Evolutionary conservation across 2,888 invertebrate species (phyloP).

Genomic region (Hypena proboscidalis): DNA sequence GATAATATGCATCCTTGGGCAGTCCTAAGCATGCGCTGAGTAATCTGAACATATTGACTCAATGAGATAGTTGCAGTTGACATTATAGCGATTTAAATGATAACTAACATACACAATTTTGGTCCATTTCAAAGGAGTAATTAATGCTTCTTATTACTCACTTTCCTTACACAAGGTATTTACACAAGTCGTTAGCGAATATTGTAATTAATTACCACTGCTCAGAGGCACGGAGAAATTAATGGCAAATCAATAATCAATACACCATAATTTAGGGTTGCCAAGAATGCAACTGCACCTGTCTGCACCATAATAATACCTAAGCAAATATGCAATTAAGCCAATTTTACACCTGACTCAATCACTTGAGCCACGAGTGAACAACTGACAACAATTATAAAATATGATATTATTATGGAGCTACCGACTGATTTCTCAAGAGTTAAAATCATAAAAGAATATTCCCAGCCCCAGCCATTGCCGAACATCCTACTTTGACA

Average conservation of each 20-base stretch:
- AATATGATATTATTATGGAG: too few species aligned
- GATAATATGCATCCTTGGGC: constrained; percentile 87
- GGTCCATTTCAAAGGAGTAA: neutral
- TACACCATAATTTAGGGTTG: constrained; percentile 15
- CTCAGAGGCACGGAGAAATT: constrained; percentile 5
- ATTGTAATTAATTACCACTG: too few species aligned
- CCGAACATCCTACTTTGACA: too few species aligned
- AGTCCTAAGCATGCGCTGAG: constrained; percentile 87
- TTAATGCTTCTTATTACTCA: neutral
- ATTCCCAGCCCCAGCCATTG: too few species aligned
- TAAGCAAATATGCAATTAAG: constrained; percentile 5
- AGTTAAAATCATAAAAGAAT: too few species aligned
- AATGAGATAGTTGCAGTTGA: constrained; percentile 57
- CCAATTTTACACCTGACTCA: constrained; percentile 3
- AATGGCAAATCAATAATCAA: constrained; percentile 18
- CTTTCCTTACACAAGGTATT: neutral
- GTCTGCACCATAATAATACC: constrained; percentile 4
- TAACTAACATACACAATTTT: neutral
- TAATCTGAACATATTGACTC: constrained; percentile 75
- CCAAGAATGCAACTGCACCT: constrained; percentile 10
- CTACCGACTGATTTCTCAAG: too few species aligned
- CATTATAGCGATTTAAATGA: constrained; percentile 22
- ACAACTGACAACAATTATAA: too few species aligned
- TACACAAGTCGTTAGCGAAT: too few species aligned
- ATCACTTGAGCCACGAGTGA: neutral